Evolutionary conservation across 2,888 invertebrate species (phyloP).

Genomic region (Amblyjoppa proteus): DNA sequence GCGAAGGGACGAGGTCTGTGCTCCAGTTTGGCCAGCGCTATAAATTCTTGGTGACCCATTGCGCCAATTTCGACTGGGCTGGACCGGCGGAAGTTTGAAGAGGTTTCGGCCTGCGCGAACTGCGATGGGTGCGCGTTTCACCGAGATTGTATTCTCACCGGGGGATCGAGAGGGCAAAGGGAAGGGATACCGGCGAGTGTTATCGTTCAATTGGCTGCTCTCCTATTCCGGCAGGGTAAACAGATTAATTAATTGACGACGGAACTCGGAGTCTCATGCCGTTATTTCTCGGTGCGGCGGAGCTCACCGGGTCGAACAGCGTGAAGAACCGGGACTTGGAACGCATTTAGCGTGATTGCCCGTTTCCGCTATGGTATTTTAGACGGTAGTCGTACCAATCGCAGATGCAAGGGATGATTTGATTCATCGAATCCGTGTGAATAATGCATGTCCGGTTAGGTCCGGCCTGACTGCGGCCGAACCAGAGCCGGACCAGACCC

Average conservation of each 20-base stretch:
- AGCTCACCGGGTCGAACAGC: conserved; percentile 50
- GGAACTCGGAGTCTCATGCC: conserved; percentile 43
- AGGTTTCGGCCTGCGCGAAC: conserved; percentile 37
- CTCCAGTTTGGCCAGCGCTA: conserved; percentile 34
- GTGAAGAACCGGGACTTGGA: conserved; percentile 67
- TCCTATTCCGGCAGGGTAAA: conserved; percentile 68
- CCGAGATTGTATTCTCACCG: conserved; percentile 10
- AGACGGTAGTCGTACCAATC: conserved; percentile 25
- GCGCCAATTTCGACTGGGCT: conserved; percentile 61
- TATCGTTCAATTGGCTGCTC: conserved; percentile 56
- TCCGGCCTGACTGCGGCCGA: too few species aligned
- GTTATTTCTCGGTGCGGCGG: conserved; percentile 66
- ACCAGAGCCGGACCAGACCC: too few species aligned
- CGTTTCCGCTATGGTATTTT: conserved; percentile 36
- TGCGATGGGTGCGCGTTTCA: conserved; percentile 23
- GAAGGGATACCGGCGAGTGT: background rate
- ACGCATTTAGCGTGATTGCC: conserved; percentile 75
- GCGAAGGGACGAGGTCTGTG: background rate
- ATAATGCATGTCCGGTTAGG: conserved; percentile 1
- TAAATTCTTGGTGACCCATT: conserved; percentile 71
- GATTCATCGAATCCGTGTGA: conserved; percentile 35
- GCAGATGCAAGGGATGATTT: conserved; percentile 22
- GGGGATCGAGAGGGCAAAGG: conserved; percentile 46
- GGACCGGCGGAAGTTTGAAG: conserved; percentile 21
- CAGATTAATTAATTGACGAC: conserved; percentile 76